Percentiles rank a stretch among this genome's conserved stretches.
These are phyloP conservation scores for Lichenostomus cassidix DNA, from an alignment of 2,113 vertebrate species.

Conservation along the genomic window DNA sequence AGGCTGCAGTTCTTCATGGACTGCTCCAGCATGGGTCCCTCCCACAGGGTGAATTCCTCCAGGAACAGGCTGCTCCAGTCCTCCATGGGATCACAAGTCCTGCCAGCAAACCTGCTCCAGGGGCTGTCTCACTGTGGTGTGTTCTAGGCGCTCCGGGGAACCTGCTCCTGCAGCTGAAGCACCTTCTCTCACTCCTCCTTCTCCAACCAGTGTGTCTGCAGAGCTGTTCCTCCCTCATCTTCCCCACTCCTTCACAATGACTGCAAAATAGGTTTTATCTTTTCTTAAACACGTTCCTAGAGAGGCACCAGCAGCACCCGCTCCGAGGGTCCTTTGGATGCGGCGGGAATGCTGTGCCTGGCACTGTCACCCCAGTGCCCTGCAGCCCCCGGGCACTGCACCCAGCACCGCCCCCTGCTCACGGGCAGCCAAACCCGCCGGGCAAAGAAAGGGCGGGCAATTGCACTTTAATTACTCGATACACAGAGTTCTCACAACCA, in stretches of 20 bases:
- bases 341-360: fast-evolving
- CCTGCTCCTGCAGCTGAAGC: neutral
- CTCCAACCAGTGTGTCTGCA: fast-evolving
- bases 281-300: fast-evolving
- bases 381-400: fast-evolving
- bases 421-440: fast-evolving
- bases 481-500: too few species aligned
- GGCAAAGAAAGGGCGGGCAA: fast-evolving
- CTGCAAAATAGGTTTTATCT: fast-evolving
- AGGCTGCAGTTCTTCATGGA: neutral
- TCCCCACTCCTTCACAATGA: too few species aligned
- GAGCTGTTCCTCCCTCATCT: neutral
- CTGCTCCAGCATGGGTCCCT: neutral
- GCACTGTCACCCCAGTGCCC: neutral
- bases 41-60: neutral
- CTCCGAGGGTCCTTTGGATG: fast-evolving
- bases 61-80: neutral
- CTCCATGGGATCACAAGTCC: fast-evolving
- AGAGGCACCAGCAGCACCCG: fast-evolving
- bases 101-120: neutral
- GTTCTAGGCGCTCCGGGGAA: fast-evolving
- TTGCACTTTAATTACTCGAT: fast-evolving
- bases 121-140: fast-evolving
- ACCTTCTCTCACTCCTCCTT: too few species aligned
- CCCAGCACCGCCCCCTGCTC: fast-evolving